Base-by-base conservation (phyloP, 2,888 invertebrate genomes). In the Drosophila mimetica region DNA sequence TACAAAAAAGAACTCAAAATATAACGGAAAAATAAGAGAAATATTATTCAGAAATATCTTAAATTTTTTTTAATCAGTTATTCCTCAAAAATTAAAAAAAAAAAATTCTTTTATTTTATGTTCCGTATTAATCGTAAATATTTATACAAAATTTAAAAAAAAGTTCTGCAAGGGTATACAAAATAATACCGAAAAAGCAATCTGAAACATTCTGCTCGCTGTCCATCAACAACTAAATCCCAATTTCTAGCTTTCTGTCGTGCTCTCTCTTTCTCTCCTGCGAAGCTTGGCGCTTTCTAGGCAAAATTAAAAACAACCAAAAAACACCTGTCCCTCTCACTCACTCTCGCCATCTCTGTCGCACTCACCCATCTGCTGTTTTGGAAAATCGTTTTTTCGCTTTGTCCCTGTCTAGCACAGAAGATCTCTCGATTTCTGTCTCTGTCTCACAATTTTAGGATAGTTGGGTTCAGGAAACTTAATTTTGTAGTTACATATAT, bases 271-370 rank as follows among this genome's bases (percentile, higher is more conserved):
- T 28, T 36, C 20, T 8, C 36, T 36, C 18, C 34, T 13, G 52
- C 28, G 11, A 51, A 57, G 55, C 55, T 57, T 57, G 37, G 36
- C 52, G 25, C 55, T 57, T n/a, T 20, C 18, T 16, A 44, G 28
- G 16, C 44, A 34, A 54, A 34, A 48, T 20, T 20, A 2, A 34
- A 13, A 54, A 20, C 28, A 20, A 2, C 28, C 14, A 11, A 50
- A 11, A 50, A 55, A 11, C 50, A 28, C 22, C 22, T 22, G 14
- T 51, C 39, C 36, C 13, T 16, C 11, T 52, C 52, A 51, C 52
- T 36, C 55, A 20, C 8, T 13, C 18, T 14, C 28, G 13, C 22
- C 51, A 11, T 51, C 36, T 57, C 52, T 57, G 52, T 57, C 52
- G 34, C 34, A 57, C 55, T 20, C 20, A 52, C 28, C 28, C 14